These are phyloP conservation scores for Cydia strobilella DNA, from an alignment of 1,140 invertebrate genomes.

Conservation along the genomic window DNA sequence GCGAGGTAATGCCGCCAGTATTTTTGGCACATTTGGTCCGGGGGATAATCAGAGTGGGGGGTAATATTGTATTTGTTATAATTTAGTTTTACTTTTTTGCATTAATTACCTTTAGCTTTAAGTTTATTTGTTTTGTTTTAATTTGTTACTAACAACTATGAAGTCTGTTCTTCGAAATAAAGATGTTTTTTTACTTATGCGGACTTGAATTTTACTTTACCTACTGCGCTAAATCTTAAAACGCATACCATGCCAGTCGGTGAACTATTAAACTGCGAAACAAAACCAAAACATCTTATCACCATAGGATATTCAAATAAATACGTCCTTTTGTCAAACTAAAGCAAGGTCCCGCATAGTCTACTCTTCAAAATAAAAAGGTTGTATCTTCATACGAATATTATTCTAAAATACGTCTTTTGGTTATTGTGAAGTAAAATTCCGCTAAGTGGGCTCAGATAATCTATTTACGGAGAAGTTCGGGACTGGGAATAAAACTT, in stretches of 20 bases:
- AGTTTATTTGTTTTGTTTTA: too few species aligned
- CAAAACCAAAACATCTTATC: background rate
- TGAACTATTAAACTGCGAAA: background rate
- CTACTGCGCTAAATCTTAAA: conserved; percentile 2
- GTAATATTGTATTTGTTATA: too few species aligned
- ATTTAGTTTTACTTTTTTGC: too few species aligned
- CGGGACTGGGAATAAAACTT: conserved; percentile 18
- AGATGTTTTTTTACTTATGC: too few species aligned
- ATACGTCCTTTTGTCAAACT: background rate
- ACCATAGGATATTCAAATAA: background rate
- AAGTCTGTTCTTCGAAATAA: too few species aligned
- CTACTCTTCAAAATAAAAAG: background rate
- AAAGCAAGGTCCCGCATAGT: background rate
- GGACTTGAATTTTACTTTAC: background rate
- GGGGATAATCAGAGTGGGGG: too few species aligned
- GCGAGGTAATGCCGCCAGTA: too few species aligned
- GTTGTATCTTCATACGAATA: background rate
- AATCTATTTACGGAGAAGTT: conserved; percentile 27
- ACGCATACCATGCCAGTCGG: background rate
- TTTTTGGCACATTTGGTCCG: too few species aligned
- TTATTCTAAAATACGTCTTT: background rate
- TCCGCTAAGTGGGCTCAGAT: conserved; percentile 28
- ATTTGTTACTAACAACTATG: too few species aligned
- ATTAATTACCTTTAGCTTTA: too few species aligned
- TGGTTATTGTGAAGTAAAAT: background rate